Evolutionary conservation across 2,888 invertebrate genomes (phyloP).

Genomic region (Myathropa florea): DNA sequence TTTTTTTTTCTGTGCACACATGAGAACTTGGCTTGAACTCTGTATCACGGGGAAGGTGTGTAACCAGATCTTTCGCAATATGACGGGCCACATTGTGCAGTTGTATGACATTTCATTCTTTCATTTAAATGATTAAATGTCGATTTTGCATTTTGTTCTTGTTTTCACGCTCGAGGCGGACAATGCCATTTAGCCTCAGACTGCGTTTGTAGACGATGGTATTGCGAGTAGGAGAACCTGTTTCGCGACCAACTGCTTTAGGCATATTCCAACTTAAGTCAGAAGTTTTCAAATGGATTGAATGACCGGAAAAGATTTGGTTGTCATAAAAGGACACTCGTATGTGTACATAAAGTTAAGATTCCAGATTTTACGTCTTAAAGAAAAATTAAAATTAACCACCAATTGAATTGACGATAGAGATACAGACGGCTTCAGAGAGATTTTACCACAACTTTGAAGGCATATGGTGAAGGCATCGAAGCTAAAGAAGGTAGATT

Average conservation of each 20-base stretch:
- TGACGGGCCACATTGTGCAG: conserved; percentile 16
- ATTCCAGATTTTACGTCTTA: too few species aligned
- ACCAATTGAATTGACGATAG: too few species aligned
- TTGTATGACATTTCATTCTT: conserved; percentile 44
- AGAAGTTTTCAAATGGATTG: too few species aligned
- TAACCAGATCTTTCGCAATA: not conserved
- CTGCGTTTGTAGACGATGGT: not conserved
- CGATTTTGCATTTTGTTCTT: conserved; percentile 26
- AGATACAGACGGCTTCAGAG: too few species aligned
- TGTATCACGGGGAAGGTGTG: not conserved
- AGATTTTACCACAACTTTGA: too few species aligned
- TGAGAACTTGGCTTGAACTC: not conserved
- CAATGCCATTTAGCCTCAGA: not conserved
- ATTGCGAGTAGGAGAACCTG: not conserved
- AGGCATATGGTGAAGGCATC: too few species aligned
- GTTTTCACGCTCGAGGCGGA: not conserved
- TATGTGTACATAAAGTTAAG: too few species aligned
- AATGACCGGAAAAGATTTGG: too few species aligned
- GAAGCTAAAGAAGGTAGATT: too few species aligned
- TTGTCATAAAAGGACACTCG: too few species aligned
- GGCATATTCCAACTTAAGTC: too few species aligned
- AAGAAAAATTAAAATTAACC: too few species aligned
- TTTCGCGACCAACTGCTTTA: not conserved
- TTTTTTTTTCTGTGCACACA: not conserved
- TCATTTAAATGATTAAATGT: conserved; percentile 44